Evolutionary conservation across 2,113 vertebrate species (phyloP), one percentile per base, ranked within the genome.

Genomic region (Cottus gobio): DNA sequence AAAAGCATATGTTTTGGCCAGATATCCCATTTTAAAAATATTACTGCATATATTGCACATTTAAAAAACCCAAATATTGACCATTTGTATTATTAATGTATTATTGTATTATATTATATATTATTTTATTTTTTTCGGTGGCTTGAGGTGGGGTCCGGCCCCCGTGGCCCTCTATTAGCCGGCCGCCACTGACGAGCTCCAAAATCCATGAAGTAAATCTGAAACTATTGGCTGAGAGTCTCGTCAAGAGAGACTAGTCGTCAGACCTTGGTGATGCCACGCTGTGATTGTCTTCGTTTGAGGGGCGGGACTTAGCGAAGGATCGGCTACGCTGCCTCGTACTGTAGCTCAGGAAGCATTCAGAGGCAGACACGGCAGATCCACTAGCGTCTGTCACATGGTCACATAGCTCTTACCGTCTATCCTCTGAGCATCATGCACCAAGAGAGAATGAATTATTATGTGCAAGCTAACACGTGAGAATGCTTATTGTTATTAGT

Each of bases 401-500:
- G 16, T 46, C 42, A 62, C 46, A 34, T 26, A 36, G 3, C 30
- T 66, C 3, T 48, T 24, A 62, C 39, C 44, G 20, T 12, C 15
- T 20, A 46, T 44, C 28, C 11, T 63, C 13, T 28, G 63, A 66
- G 16, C 39, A 24, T 65, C 5, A 4, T 39, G 60, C n/a, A 22
- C 2, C 0, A 3, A 71, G 24, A 81, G 34, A 57, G 26, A 66
- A 50, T 16, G 66, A 11, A 56, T 56, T 15, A 71, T 57, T 75
- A 8, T 74, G 46, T 71, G 63, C 24, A 18, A 34, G 34, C 7
- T 12, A 61, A 62, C 52, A 71, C 46, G 42, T 37, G 64, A 80
- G 48, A 72, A 80, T 31, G 31, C 13, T 37, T 68, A 69, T 62
- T 31, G n/a, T n/a, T n/a, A n/a, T n/a, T n/a, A n/a, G n/a, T n/a